Conservation (phyloP, 2,888 invertebrate genomes). For the Meteorus cinctellus region DNA sequence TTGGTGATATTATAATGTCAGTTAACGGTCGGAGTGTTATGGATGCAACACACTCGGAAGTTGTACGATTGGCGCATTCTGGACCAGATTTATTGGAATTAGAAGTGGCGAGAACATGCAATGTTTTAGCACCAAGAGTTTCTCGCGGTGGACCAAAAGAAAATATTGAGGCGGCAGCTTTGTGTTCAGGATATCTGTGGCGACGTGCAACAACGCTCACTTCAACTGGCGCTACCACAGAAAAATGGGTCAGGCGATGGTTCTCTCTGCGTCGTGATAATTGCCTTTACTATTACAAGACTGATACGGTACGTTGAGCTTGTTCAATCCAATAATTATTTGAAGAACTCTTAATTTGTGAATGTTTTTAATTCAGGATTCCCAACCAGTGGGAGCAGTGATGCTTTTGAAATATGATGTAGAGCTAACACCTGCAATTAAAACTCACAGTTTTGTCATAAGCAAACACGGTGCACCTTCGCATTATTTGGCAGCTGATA, state of each 20-base stretch:
- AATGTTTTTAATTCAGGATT: conserved; percentile 76
- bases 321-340: conserved; percentile 11
- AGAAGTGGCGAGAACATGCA: conserved; percentile 91
- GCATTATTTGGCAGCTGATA: conserved; percentile 87
- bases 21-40: conserved; percentile 93
- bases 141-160: conserved; percentile 76
- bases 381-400: conserved; percentile 91
- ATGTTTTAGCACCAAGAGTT: conserved; percentile 82
- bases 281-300: conserved; percentile 96
- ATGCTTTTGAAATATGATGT: conserved; percentile 89
- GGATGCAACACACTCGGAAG: conserved; percentile 94
- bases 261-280: conserved; percentile 93
- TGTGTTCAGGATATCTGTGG: conserved; percentile 87
- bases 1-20: conserved; percentile 94
- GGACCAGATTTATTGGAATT: conserved; percentile 90
- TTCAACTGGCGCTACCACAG: conserved; percentile 73
- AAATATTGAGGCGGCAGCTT: conserved; percentile 72
- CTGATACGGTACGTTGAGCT: conserved; percentile 81
- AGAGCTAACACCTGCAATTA: conserved; percentile 77
- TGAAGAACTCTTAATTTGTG: not conserved
- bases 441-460: conserved; percentile 82
- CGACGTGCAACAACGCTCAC: conserved; percentile 79
- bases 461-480: conserved; percentile 82
- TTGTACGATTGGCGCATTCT: conserved; percentile 92
- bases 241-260: conserved; percentile 92